Conservation (phyloP, 2,797 vertebrate species). For the Miichthys miiuy region DNA sequence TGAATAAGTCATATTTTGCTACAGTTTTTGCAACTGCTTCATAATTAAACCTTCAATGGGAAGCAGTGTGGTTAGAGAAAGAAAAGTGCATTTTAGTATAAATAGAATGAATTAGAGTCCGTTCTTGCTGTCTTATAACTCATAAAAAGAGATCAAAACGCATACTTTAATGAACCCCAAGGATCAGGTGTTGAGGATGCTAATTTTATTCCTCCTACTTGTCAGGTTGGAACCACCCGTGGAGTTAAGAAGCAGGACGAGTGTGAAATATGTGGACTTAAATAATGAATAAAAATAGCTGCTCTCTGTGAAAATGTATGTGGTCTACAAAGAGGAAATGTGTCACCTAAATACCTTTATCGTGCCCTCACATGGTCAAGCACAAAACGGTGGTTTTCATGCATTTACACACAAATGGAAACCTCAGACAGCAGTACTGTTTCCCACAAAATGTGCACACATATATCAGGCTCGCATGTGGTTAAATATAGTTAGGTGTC, state of each 20-base stretch:
- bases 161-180: not conserved
- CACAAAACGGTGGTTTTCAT: not conserved
- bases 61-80: not conserved
- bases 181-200: not conserved
- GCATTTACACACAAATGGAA: not conserved
- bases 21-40: not conserved
- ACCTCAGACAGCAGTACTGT: not conserved
- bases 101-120: not conserved
- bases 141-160: not conserved
- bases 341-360: slow-evolving; percentile 45
- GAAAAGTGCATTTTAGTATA: not conserved
- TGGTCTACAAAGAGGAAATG: slow-evolving; percentile 57
- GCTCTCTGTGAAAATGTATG: slow-evolving; percentile 42
- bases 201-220: slow-evolving; percentile 10
- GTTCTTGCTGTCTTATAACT: not conserved
- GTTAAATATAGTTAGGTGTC: not conserved
- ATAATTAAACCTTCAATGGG: not conserved
- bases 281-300: slow-evolving; percentile 22
- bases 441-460: not conserved
- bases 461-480: not conserved
- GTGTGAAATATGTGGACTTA: slow-evolving; percentile 5
- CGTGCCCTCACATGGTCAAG: slow-evolving; percentile 19
- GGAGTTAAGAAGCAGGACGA: slow-evolving; percentile 5
- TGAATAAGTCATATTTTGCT: not conserved
- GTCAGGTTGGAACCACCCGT: slow-evolving; percentile 2